Evolutionary conservation across 2,888 invertebrate genomes (phyloP).

Genomic region (Antheraea assamensis): DNA sequence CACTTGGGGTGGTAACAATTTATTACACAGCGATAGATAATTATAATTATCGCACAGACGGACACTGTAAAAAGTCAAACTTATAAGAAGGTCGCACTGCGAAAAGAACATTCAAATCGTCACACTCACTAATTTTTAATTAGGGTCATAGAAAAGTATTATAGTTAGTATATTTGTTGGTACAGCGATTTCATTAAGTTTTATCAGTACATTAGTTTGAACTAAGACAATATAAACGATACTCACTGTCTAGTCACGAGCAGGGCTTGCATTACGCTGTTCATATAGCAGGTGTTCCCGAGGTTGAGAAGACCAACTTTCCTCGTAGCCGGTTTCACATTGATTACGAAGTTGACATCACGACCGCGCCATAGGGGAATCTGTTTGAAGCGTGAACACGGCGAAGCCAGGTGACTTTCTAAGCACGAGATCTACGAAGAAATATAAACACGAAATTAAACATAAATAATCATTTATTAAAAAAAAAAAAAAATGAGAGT

Average conservation of each 20-base stretch:
- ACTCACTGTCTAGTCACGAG: constrained; percentile 89
- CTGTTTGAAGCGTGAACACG: constrained; percentile 57
- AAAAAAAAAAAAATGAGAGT: too few relatives aligned
- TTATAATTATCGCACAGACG: not conserved
- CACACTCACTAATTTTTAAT: too few relatives aligned
- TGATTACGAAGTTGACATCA: constrained; percentile 41
- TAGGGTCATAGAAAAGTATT: too few relatives aligned
- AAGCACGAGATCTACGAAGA: constrained; percentile 54
- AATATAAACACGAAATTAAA: not conserved
- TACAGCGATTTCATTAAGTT: too few relatives aligned
- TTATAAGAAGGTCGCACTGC: too few relatives aligned
- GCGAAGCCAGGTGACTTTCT: constrained; percentile 72
- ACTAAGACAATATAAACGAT: not conserved
- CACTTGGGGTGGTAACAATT: not conserved
- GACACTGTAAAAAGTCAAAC: too few relatives aligned
- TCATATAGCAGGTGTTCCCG: constrained; percentile 95
- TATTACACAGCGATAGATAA: not conserved
- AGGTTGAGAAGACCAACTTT: constrained; percentile 91
- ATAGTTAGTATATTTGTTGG: too few relatives aligned
- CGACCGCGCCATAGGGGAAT: constrained; percentile 57
- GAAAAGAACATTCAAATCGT: too few relatives aligned
- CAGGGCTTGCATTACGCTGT: constrained; percentile 92
- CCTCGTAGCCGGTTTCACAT: constrained; percentile 49
- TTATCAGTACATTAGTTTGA: too few relatives aligned
- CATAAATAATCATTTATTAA: too few relatives aligned